Evolutionary conservation across 2,797 vertebrate genomes (phyloP).

Genomic region (Poecile montanus): DNA sequence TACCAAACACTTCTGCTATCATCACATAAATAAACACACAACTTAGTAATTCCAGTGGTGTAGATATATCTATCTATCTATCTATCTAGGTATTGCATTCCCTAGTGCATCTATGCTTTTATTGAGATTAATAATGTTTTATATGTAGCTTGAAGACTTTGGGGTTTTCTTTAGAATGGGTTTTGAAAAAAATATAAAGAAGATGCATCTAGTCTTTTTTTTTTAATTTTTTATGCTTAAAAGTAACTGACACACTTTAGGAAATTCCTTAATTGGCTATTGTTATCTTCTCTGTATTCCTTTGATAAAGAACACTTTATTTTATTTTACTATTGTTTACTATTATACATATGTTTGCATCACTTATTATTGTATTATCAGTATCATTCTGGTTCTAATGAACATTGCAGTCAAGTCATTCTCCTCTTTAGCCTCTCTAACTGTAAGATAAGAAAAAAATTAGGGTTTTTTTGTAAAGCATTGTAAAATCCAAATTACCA

Average conservation of each 20-base stretch:
- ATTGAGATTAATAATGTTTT: not conserved
- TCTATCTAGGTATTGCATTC: not conserved
- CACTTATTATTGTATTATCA: not conserved
- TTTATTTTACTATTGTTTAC: not conserved
- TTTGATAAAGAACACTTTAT: not conserved
- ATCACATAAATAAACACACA: not conserved
- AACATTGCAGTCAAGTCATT: not conserved
- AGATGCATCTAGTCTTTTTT: not conserved
- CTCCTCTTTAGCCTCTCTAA: not conserved
- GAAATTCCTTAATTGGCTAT: not conserved
- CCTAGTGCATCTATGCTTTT: not conserved
- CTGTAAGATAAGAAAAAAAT: not conserved
- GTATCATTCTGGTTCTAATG: not conserved
- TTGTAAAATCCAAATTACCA: not conserved
- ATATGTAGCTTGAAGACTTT: not conserved
- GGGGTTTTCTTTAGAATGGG: not conserved
- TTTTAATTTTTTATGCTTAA: not conserved
- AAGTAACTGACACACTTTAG: not conserved
- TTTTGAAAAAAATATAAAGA: not conserved
- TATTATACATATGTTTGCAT: not conserved
- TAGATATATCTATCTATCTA: not conserved
- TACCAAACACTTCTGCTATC: not conserved
- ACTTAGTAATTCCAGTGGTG: not conserved
- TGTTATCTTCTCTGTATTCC: not conserved
- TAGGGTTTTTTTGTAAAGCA: not conserved